These are phyloP conservation scores for Pygoscelis antarcticus DNA, from an alignment of 2,113 vertebrate species.

Conservation along the genomic window DNA sequence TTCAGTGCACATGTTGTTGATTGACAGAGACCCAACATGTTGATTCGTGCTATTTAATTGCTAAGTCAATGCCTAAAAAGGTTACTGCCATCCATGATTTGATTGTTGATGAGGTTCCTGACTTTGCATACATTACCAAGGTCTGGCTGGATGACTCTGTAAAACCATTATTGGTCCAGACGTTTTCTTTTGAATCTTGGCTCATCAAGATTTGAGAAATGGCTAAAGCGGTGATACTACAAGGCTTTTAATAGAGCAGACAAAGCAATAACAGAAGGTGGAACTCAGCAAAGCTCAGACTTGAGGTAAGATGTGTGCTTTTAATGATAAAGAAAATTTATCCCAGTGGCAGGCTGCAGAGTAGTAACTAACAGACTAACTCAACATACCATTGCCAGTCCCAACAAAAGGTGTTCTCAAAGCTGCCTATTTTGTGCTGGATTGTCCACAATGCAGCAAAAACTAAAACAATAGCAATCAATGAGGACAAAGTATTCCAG, in stretches of 20 bases:
- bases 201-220: constrained; percentile 12
- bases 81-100: constrained; percentile 19
- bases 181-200: constrained; percentile 8
- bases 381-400: neutral
- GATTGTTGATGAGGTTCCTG: constrained; percentile 57
- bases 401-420: neutral
- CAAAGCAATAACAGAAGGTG: neutral
- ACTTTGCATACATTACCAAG: constrained; percentile 60
- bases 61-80: constrained; percentile 56
- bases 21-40: constrained; percentile 42
- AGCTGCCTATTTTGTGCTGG: neutral
- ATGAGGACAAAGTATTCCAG: neutral
- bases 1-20: constrained; percentile 37
- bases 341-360: neutral
- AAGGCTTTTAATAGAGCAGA: neutral
- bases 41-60: constrained; percentile 60
- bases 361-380: neutral
- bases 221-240: neutral
- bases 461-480: neutral
- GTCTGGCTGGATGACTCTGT: constrained; percentile 9
- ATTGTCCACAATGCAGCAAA: neutral
- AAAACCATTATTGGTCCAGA: constrained; percentile 28
- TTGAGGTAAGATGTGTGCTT: neutral
- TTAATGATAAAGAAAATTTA: neutral
- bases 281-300: neutral